Conservation (phyloP, 1,140 invertebrate genomes). For the Drosophila willistoni region DNA sequence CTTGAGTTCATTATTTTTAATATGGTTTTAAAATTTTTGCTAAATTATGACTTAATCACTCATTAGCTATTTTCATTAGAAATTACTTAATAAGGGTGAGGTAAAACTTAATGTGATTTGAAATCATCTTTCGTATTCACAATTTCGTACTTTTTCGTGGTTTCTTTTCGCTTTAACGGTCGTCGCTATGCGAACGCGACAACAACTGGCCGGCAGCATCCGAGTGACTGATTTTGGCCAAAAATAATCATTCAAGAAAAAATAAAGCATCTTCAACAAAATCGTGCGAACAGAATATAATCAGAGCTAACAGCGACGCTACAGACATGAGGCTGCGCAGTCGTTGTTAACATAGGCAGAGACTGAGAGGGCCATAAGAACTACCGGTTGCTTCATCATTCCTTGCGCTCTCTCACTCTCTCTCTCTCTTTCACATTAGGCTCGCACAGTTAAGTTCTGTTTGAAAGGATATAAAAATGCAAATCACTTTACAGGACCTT, state of each 20-base stretch:
- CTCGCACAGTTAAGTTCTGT: neutral
- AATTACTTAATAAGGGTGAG: conserved; percentile 31
- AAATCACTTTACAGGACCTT: conserved; percentile 56
- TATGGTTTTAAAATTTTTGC: conserved; percentile 47
- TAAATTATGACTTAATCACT: conserved; percentile 14
- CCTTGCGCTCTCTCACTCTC: conserved; percentile 24
- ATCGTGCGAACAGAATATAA: conserved; percentile 31
- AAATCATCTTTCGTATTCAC: conserved; percentile 11
- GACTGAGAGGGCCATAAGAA: conserved; percentile 36
- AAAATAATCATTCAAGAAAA: conserved; percentile 26
- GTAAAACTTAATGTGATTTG: neutral
- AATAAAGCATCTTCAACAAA: conserved; percentile 24
- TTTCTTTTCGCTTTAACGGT: conserved; percentile 10
- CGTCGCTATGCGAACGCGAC: conserved; percentile 49
- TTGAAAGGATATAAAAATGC: conserved; percentile 60
- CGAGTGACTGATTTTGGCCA: conserved; percentile 68
- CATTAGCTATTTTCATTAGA: conserved; percentile 26
- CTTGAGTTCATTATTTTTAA: conserved; percentile 33
- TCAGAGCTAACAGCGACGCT: conserved; percentile 61
- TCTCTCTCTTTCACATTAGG: neutral
- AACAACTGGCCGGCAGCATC: conserved; percentile 71
- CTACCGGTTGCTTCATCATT: conserved; percentile 68
- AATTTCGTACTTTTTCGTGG: conserved; percentile 23
- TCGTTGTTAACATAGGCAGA: conserved; percentile 27
- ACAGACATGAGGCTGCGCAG: conserved; percentile 41